Base-by-base conservation (phyloP, 2,888 invertebrate genomes). In the Diabrotica balteata region DNA sequence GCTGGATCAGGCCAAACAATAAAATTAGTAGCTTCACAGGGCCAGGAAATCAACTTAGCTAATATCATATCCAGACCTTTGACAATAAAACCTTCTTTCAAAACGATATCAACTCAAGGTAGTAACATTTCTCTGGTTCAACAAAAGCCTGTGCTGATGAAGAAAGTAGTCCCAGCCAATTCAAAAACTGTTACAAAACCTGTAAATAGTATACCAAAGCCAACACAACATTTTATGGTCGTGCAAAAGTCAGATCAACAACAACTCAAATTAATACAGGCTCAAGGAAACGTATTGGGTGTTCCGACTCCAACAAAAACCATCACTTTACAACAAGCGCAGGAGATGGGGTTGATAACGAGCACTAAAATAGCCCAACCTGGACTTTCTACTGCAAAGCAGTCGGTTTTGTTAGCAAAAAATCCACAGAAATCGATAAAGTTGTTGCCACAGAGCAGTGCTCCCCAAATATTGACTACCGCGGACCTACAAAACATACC, bases 281-380 rank as follows among this genome's bases (percentile, higher is more conserved):
- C 79, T 11, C 72, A 68, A 51, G 73, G 73, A 7, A 69, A 73
- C 1, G 74, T 74, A 32, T 65, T 74, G 46, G 73, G 78, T 49
- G 73, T 85, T 32, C 78, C 83, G 47, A 84, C 81, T 63, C 83
- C 86, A 2, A 83, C 89, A 7, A 90, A 90, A 81, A 88, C 90
- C 0, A 88, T 90, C 57, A 89, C 90, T 9, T 81, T 90, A 60
- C 88, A 89, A 50, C 89, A 90, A 78, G 90, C 90, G 0, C 88
- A 88, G 73, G 88, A 89, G 77, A 87, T 89, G 87, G 89, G 89
- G 32, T 80, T 89, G 44, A 74, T 89, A 22, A 79, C 85, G 7
- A 85, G 85, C 54, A 87, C 88, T 77, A 83, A 88, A 45, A 69
- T 88, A 59, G 66, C 87, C 32, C 81, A 86, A 46, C 75, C 77